Percentiles rank a stretch among this genome's conserved stretches.
Conservation (phyloP, 2,797 vertebrate genomes). For the Buceros bicornis region DNA sequence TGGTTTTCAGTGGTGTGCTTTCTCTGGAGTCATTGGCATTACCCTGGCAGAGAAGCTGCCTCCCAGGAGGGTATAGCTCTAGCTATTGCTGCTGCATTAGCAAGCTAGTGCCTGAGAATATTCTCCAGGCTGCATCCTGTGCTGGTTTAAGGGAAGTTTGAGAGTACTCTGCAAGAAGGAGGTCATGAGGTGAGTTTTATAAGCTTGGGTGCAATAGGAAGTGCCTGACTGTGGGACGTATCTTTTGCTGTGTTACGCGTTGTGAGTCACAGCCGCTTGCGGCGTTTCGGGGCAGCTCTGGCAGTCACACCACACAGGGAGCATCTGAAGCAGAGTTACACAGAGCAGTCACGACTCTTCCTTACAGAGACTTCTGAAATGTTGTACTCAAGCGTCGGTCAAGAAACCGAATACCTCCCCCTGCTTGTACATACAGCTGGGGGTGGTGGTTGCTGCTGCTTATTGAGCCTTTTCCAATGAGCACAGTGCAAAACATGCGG, state of each 20-base stretch:
- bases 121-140: neutral
- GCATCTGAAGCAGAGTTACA: neutral
- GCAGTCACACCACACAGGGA: neutral
- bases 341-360: constrained; percentile 20
- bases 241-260: neutral
- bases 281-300: constrained; percentile 14
- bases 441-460: neutral
- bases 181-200: neutral
- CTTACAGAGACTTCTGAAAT: neutral
- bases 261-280: neutral
- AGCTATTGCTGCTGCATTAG: neutral
- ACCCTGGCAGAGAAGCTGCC: neutral
- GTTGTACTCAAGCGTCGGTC: neutral
- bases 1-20: neutral
- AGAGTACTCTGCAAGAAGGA: neutral
- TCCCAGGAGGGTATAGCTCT: neutral
- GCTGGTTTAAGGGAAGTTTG: neutral
- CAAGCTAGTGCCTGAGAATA: neutral
- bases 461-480: neutral
- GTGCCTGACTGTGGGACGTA: neutral
- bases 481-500: neutral
- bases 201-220: neutral
- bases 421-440: neutral
- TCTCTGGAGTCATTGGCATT: neutral
- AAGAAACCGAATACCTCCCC: constrained; percentile 2